Percentiles rank a stretch among this genome's conserved stretches.
Evolutionary conservation across 1,140 invertebrate genomes (phyloP).

Genomic region (Drosophila grimshawi): DNA sequence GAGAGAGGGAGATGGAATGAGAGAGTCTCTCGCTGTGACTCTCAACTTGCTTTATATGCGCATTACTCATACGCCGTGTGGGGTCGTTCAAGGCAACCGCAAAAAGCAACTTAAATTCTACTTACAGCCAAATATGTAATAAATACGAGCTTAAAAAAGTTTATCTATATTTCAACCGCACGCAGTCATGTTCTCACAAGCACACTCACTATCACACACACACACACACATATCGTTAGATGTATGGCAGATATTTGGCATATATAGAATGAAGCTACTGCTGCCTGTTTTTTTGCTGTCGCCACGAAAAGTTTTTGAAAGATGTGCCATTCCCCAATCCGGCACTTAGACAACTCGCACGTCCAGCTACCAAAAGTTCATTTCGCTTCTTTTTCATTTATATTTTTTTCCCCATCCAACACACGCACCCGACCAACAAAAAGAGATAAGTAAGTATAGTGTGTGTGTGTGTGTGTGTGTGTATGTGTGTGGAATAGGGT

Average conservation of each 20-base stretch:
- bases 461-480: background rate
- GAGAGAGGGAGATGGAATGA: background rate
- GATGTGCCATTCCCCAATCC: conserved; percentile 56
- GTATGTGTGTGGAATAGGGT: conserved; percentile 4
- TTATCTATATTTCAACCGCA: conserved; percentile 82
- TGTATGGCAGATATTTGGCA: conserved; percentile 26
- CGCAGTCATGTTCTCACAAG: conserved; percentile 70
- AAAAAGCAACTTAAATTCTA: conserved; percentile 82
- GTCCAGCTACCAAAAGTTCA: conserved; percentile 72
- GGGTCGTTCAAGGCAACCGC: conserved; percentile 25
- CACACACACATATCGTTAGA: background rate
- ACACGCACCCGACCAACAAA: conserved; percentile 15
- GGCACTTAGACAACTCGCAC: conserved; percentile 64
- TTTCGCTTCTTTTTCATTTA: conserved; percentile 46
- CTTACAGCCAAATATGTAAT: conserved; percentile 83
- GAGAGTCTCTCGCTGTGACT: background rate
- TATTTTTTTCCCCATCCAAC: conserved; percentile 19
- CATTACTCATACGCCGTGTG: conserved; percentile 74
- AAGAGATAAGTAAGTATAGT: conserved; percentile 71
- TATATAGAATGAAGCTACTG: conserved; percentile 27
- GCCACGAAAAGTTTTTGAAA: conserved; percentile 76
- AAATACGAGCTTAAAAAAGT: conserved; percentile 83
- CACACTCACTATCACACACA: conserved; percentile 22
- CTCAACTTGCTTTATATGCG: conserved; percentile 2
- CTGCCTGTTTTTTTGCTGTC: conserved; percentile 74